Evolutionary conservation across 2,113 vertebrate species (phyloP).

Genomic region (Nycticebus coucang): DNA sequence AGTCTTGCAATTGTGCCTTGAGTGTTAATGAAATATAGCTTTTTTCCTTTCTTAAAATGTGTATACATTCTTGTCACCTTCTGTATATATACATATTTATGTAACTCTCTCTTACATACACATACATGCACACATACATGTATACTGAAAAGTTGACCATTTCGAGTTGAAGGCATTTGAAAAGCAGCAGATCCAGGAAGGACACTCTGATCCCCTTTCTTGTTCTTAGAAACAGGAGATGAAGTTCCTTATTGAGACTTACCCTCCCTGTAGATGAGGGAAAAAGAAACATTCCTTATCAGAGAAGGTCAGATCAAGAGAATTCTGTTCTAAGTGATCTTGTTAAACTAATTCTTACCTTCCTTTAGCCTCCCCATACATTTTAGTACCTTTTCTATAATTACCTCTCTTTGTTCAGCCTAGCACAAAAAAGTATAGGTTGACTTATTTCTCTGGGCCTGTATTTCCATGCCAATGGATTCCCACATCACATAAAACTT

Average conservation of each 20-base stretch:
- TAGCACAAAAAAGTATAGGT: not conserved
- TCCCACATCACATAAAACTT: not conserved
- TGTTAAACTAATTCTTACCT: not conserved
- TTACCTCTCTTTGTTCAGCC: not conserved
- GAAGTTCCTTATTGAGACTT: not conserved
- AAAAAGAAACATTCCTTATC: not conserved
- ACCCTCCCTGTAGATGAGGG: not conserved
- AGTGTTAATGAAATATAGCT: too few species aligned
- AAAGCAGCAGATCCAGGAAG: not conserved
- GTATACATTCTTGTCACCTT: too few species aligned
- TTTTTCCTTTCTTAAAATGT: too few species aligned
- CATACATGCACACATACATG: not conserved
- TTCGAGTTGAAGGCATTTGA: not conserved
- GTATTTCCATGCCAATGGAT: not conserved
- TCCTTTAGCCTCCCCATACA: not conserved
- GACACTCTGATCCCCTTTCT: not conserved
- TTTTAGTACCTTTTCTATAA: not conserved
- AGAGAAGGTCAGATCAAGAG: not conserved
- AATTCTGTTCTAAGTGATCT: not conserved
- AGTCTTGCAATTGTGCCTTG: too few species aligned
- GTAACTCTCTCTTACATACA: not conserved
- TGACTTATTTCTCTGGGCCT: not conserved
- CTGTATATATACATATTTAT: too few species aligned
- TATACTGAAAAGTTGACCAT: not conserved
- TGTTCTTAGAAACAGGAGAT: not conserved